Evolutionary conservation across 2,113 vertebrate genomes (phyloP).

Genomic region (Sardina pilchardus): DNA sequence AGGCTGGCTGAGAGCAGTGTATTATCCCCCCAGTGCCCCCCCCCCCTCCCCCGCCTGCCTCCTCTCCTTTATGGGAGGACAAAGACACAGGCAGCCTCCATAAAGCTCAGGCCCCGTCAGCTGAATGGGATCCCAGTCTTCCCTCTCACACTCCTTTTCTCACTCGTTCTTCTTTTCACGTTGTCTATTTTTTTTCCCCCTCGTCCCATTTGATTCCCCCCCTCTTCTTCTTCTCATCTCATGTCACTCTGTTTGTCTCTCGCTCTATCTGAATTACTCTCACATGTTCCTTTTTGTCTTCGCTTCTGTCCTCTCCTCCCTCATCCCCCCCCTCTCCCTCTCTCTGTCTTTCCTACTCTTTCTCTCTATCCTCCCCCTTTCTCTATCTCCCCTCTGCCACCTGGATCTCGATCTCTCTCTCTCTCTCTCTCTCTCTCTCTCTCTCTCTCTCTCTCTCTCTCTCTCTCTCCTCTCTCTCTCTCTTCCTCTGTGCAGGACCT

Average conservation of each 20-base stretch:
- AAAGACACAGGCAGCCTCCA: constrained; percentile 44
- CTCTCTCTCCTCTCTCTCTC: constrained; percentile 23
- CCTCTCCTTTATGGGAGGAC: constrained; percentile 49
- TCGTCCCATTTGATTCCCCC: too few species aligned
- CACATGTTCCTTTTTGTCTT: not conserved
- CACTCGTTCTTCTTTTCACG: too few species aligned
- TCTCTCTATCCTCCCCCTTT: not conserved
- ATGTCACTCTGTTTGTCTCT: not conserved
- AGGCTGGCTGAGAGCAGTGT: constrained; percentile 39
- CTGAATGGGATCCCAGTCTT: constrained; percentile 35
- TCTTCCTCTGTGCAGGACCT: constrained; percentile 80
- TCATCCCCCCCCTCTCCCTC: not conserved
- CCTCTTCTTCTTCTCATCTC: too few species aligned
- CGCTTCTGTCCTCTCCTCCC: not conserved
- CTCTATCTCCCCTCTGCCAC: not conserved
- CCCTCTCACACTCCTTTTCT: constrained; percentile 17
- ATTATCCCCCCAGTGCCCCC: constrained; percentile 50
- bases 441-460: constrained; percentile 10
- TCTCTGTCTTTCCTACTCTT: not conserved
- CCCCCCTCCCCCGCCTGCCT: constrained; percentile 33
- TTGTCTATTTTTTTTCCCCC: too few species aligned
- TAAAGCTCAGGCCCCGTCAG: constrained; percentile 27
- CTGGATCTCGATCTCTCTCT: not conserved
- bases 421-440: not conserved
- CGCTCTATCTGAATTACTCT: not conserved